phyloP scores from a whole-genome alignment of 2,797 vertebrate genomes.

The Pseudocheirus occidentalis region DNA sequence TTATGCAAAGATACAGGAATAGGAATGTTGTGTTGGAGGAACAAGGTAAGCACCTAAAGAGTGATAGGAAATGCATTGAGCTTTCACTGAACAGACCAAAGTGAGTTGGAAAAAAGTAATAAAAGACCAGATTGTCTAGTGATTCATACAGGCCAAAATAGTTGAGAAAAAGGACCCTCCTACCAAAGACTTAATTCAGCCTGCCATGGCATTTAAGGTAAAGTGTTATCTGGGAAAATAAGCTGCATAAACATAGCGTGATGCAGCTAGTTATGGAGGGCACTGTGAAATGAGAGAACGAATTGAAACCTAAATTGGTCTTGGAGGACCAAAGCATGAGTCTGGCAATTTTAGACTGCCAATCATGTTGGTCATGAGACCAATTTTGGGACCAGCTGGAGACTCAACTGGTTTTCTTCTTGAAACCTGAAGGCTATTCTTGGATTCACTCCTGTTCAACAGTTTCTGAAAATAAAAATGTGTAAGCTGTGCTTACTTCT shows the following conservation, averaged over 20 bases:
- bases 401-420: neutral
- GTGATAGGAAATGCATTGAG: slow-evolving; percentile 34
- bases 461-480: neutral
- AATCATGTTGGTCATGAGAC: neutral
- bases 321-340: slow-evolving; percentile 9
- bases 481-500: neutral
- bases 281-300: slow-evolving; percentile 65
- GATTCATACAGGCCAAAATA: neutral
- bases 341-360: neutral
- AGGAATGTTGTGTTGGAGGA: neutral
- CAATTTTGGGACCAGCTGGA: neutral
- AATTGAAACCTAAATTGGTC: slow-evolving; percentile 40
- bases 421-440: neutral
- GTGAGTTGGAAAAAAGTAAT: slow-evolving; percentile 43
- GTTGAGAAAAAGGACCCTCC: slow-evolving; percentile 22
- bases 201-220: slow-evolving; percentile 69
- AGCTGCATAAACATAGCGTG: slow-evolving; percentile 59
- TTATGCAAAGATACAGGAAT: neutral
- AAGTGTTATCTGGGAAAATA: slow-evolving; percentile 71
- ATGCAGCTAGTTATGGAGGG: slow-evolving; percentile 61
- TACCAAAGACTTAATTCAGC: slow-evolving; percentile 60
- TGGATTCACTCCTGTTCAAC: neutral
- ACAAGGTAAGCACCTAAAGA: slow-evolving; percentile 3
- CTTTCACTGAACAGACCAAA: slow-evolving; percentile 56
- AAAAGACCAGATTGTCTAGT: slow-evolving; percentile 54